Evolutionary conservation across 2,888 invertebrate genomes (phyloP), one percentile per base, ranked within the genome.

Genomic region (Belgica antarctica): DNA sequence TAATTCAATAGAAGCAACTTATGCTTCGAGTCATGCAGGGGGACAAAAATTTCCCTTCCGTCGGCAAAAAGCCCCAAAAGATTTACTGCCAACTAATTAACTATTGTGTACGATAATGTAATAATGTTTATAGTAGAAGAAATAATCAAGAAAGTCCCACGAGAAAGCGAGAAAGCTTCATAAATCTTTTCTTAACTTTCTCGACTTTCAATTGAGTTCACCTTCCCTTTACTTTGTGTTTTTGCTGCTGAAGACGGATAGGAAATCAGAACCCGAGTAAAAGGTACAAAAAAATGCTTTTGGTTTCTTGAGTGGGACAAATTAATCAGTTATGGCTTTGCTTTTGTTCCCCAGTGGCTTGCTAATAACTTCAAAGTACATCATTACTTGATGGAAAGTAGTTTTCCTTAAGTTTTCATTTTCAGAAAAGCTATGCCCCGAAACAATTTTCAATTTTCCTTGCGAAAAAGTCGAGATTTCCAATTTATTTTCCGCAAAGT

Each of bases 61-160:
- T 7, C 52, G 7, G 7, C 52, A n/a, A 52, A 52, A 52, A 52
- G 22, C 8, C 12, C 52, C 52, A 22, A 52, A 22, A 52, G 52
- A 52, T 52, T 52, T 52, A 52, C 52, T 12, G 22, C n/a, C 19
- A 52, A 52, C 52, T 52, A 52, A 52, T 52, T 52, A 52, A 52
- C 52, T 52, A 52, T 52, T 52, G 52, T 52, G 22, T 52, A 52
- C 52, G 52, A 52, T 52, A 52, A 52, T 52, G 52, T 52, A 52
- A 52, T 52, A 52, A 52, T 52, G 52, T 52, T 52, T 52, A 52
- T 52, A 22, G 52, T 52, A 12, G 52, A 17, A 52, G 52, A 52
- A 52, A 52, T 52, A 52, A 52, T 52, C 52, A 52, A 22, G 52
- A 52, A 52, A 52, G 52, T 52, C 52, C 52, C 52, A 52, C 52